Percentiles rank a stretch among this genome's conserved stretches.
Conservation (phyloP, 2,888 invertebrate genomes). For the Parochlus steinenii region DNA sequence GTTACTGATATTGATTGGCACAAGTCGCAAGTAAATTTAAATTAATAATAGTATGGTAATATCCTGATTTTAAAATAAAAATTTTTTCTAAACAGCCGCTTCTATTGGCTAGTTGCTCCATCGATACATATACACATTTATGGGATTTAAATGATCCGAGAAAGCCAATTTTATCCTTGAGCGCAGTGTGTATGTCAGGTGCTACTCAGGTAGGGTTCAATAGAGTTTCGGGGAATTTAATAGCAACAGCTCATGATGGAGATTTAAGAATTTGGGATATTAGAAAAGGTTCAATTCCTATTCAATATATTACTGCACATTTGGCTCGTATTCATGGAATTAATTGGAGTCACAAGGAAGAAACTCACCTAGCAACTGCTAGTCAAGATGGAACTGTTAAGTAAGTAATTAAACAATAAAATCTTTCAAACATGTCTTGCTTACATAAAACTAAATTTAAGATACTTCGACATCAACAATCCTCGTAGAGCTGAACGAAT, state of each 20-base stretch:
- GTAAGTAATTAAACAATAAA: too few relatives aligned
- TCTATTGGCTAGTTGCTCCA: slow-evolving; percentile 74
- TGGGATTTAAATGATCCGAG: slow-evolving; percentile 84
- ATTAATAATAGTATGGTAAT: not conserved
- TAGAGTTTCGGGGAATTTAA: slow-evolving; percentile 58
- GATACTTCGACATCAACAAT: slow-evolving; percentile 81
- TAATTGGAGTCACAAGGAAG: slow-evolving; percentile 81
- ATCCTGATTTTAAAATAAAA: not conserved
- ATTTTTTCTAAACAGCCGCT: slow-evolving; percentile 56
- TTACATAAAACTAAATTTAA: too few relatives aligned
- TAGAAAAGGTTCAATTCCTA: slow-evolving; percentile 68
- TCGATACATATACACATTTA: slow-evolving; percentile 82
- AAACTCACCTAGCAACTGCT: slow-evolving; percentile 74
- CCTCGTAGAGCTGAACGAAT: slow-evolving; percentile 70
- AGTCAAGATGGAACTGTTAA: too few relatives aligned
- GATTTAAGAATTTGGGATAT: slow-evolving; percentile 94
- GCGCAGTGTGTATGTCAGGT: slow-evolving; percentile 75
- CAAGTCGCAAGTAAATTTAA: slow-evolving; percentile 10
- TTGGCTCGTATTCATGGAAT: slow-evolving; percentile 79
- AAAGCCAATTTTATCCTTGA: slow-evolving; percentile 66
- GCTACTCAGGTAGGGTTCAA: slow-evolving; percentile 94
- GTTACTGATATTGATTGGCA: slow-evolving; percentile 91
- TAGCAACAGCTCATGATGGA: slow-evolving; percentile 92
- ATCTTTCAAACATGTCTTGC: too few relatives aligned
- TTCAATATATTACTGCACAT: slow-evolving; percentile 89